Conservation (phyloP, 2,113 vertebrate species). For the Microcebus ravelobensis region DNA sequence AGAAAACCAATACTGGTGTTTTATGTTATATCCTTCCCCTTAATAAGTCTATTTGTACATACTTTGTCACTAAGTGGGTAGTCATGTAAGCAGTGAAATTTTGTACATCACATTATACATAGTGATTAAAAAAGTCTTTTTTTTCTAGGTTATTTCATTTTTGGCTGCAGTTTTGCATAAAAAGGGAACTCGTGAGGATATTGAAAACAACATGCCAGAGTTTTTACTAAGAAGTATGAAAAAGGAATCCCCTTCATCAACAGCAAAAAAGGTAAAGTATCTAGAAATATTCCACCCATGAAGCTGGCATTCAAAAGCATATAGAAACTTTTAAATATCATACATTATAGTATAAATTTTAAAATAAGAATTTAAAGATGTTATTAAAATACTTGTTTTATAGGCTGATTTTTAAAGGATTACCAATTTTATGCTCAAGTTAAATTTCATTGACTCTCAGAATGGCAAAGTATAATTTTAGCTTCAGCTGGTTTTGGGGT, state of each 20-base stretch:
- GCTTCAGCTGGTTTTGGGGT: not conserved
- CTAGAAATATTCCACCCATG: not conserved
- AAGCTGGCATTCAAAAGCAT: not conserved
- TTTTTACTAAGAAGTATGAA: conserved; percentile 92
- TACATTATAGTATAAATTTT: not conserved
- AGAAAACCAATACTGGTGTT: not conserved
- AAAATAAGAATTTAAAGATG: conserved; percentile 2
- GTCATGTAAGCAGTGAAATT: conserved; percentile 3
- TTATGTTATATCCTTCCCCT: not conserved
- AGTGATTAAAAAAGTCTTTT: conserved; percentile 50
- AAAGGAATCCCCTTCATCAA: conserved; percentile 77
- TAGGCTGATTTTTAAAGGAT: not conserved
- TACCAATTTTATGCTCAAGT: not conserved
- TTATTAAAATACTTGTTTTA: not conserved
- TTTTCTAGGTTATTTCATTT: conserved; percentile 94
- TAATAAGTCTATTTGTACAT: not conserved
- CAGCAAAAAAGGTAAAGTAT: conserved; percentile 88
- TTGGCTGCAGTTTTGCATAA: conserved; percentile 95
- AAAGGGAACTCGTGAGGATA: conserved; percentile 95
- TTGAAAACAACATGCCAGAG: conserved; percentile 94
- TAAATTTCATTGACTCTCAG: conserved; percentile 21
- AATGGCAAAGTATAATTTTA: conserved; percentile 23
- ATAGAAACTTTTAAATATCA: not conserved
- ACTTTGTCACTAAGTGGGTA: not conserved
- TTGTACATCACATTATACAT: not conserved